A percentile compares a stretch with the other conserved stretches of the same genome.
Conservation (phyloP, 2,888 invertebrate species). For the Apotomis betuletana region DNA sequence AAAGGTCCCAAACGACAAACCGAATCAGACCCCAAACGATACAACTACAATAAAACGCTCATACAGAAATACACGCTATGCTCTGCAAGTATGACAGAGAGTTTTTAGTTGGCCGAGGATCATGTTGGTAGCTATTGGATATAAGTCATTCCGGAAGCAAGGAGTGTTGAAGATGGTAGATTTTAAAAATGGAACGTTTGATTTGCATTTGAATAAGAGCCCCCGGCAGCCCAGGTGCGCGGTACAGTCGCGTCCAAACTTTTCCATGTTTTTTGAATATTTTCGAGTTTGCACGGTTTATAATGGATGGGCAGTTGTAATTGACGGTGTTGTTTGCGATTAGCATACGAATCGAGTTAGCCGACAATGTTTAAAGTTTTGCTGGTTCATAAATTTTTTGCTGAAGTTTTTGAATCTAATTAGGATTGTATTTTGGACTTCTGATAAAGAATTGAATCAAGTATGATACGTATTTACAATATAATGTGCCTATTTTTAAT, state of each 20-base stretch:
- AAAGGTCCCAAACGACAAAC: constrained; percentile 81
- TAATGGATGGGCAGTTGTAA: constrained; percentile 70
- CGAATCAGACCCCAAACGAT: constrained; percentile 50
- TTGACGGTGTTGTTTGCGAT: constrained; percentile 59
- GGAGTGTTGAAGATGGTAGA: constrained; percentile 80
- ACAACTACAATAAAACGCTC: constrained; percentile 48
- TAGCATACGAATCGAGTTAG: constrained; percentile 49
- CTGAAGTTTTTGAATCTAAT: constrained; percentile 13
- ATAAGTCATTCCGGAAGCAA: constrained; percentile 82
- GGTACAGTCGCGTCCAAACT: constrained; percentile 72
- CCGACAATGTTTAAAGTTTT: constrained; percentile 25
- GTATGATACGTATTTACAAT: background rate
- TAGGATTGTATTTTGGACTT: background rate
- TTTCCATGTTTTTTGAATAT: constrained; percentile 54
- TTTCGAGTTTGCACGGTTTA: constrained; percentile 48
- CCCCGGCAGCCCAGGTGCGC: constrained; percentile 82
- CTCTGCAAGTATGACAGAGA: constrained; percentile 47
- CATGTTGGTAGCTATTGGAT: constrained; percentile 70
- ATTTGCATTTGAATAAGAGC: constrained; percentile 84
- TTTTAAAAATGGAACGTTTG: constrained; percentile 84
- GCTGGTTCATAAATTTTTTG: constrained; percentile 18
- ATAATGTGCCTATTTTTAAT: background rate
- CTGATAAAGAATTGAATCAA: background rate
- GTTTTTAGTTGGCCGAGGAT: constrained; percentile 49
- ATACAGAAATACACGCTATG: constrained; percentile 49